Evolutionary conservation across 2,113 vertebrate species (phyloP), one percentile per base, ranked within the genome.

Genomic region (Marmota flaviventris): DNA sequence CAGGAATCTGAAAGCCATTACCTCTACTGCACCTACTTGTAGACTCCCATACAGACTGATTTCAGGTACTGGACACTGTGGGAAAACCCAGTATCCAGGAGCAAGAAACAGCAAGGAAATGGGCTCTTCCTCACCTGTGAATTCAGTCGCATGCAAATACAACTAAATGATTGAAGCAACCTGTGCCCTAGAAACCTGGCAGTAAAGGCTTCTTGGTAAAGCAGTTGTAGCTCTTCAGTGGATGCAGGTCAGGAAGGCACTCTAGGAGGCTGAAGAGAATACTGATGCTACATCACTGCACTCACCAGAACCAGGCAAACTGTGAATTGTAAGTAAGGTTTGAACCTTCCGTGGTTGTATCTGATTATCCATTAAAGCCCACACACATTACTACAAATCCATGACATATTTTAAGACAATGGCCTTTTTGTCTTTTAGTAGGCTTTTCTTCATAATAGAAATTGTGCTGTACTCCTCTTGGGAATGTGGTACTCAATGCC

Each of bases 301-400:
- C 58, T 18, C 0, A 22, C 42, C 27, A 56, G 76, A 63, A 51
- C 20, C 27, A 84, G 1, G 27, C 70, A 2, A 42, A 27, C 72
- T 58, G 2, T 85, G 37, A 29, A 48, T 85, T 95, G 91, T 5
- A 29, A 85, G 39, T 34, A 93, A 82, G 18, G 7, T 14, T 93
- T 32, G 25, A 14, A 42, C 34, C 3, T 77, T 91, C 61, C 67
- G 2, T 86, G 58, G 45, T 9, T 83, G 89, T 86, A 86, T 91
- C 96, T 79, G 39, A 93, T 77, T 94, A 42, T 79, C 18, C 69
- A 65, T 69, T 89, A 83, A 96, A 92, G 53, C 4, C 5, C 78
- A 13, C 20, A 78, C 20, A 78, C 22, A 22, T 65, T 78, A 88
- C 12, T 93, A 34, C 10, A 56, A 83, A 83, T 75, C 34, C 5